Evolutionary conservation across 2,888 invertebrate species (phyloP).

Genomic region (Dastarcus helophoroides): DNA sequence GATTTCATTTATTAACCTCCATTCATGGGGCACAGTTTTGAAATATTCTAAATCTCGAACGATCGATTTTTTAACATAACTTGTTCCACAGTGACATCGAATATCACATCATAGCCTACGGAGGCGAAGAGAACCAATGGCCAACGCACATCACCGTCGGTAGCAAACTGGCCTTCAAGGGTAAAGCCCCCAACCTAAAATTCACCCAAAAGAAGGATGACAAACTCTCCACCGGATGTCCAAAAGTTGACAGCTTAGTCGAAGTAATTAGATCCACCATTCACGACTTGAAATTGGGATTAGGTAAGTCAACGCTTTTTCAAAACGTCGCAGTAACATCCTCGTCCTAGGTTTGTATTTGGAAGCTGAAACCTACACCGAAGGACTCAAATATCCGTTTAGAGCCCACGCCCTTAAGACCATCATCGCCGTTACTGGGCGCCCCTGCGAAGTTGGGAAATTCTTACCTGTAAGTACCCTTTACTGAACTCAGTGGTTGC

Average conservation of each 20-base stretch:
- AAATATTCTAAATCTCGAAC: neutral
- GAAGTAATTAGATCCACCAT: slow-evolving; percentile 24
- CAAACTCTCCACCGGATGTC: slow-evolving; percentile 17
- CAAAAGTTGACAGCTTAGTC: slow-evolving; percentile 24
- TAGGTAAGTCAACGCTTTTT: slow-evolving; percentile 17
- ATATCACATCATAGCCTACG: slow-evolving; percentile 47
- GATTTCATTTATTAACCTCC: no score
- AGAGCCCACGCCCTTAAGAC: slow-evolving; percentile 65
- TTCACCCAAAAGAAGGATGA: slow-evolving; percentile 22
- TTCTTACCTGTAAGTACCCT: slow-evolving; percentile 43
- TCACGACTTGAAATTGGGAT: slow-evolving; percentile 27
- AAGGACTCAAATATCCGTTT: slow-evolving; percentile 58
- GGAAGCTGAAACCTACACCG: slow-evolving; percentile 45
- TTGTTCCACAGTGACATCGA: slow-evolving; percentile 42
- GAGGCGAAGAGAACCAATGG: slow-evolving; percentile 42
- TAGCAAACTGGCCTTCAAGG: slow-evolving; percentile 35
- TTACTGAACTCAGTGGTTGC: slow-evolving; percentile 2
- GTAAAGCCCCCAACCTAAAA: slow-evolving; percentile 38
- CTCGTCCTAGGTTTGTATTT: slow-evolving; percentile 8
- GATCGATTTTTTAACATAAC: neutral
- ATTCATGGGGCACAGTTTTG: neutral
- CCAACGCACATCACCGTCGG: slow-evolving; percentile 47
- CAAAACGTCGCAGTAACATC: no score
- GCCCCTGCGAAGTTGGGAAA: slow-evolving; percentile 45
- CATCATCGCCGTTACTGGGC: slow-evolving; percentile 53